These are phyloP conservation scores for Microtus richardsoni DNA, from an alignment of 2,113 vertebrate species.

Conservation along the genomic window DNA sequence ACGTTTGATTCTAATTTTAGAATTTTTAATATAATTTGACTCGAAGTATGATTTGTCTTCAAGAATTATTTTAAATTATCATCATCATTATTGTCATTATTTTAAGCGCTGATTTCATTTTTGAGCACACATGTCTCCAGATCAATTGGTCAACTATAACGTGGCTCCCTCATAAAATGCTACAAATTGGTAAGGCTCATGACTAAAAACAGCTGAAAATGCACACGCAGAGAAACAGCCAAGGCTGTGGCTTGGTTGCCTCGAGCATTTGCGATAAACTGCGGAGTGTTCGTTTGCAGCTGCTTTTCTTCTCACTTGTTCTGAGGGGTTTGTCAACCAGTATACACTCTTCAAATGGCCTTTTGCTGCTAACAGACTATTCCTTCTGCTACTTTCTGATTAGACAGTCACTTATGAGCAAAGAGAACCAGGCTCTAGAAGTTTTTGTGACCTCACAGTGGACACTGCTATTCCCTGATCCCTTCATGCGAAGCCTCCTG, in stretches of 20 bases:
- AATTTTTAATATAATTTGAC: neutral
- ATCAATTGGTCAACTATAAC: neutral
- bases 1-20: neutral
- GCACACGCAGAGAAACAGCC: neutral
- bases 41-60: neutral
- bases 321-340: neutral
- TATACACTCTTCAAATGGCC: neutral
- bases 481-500: neutral
- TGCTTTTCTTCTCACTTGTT: neutral
- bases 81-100: neutral
- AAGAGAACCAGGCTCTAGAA: neutral
- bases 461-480: too few species aligned
- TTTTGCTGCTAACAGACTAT: neutral
- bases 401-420: neutral
- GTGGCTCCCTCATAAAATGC: neutral
- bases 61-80: neutral
- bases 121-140: neutral
- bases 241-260: neutral
- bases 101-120: neutral
- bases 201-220: neutral
- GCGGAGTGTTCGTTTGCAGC: neutral
- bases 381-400: neutral
- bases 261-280: neutral
- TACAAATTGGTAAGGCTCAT: neutral
- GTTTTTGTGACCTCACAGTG: neutral